Evolutionary conservation across 2,113 vertebrate species (phyloP).

Genomic region (Sapayoa aenigma): DNA sequence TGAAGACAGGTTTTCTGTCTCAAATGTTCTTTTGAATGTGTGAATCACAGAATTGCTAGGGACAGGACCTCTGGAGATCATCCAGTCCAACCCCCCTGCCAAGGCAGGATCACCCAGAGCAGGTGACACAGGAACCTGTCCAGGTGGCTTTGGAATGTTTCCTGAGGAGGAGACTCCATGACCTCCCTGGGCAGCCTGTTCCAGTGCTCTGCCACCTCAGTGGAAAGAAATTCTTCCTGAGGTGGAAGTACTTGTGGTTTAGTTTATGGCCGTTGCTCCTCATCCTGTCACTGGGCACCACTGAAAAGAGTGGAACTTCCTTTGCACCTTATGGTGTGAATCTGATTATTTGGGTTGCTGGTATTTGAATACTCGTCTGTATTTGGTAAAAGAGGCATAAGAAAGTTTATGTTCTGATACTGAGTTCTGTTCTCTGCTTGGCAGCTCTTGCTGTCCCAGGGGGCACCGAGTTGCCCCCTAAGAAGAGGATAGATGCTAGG

Average conservation of each 20-base stretch:
- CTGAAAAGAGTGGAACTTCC: background rate
- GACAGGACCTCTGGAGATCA: background rate
- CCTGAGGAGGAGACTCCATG: background rate
- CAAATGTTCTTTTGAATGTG: background rate
- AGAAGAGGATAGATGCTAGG: conserved; percentile 84
- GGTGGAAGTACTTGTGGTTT: background rate
- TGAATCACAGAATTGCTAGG: background rate
- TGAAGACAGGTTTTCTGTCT: background rate
- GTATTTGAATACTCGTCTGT: too few relatives aligned
- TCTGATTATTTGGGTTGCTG: background rate
- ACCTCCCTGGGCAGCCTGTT: background rate
- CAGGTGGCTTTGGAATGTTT: background rate
- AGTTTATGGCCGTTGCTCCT: background rate
- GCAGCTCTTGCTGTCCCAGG: conserved; percentile 87
- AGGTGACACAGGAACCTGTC: background rate
- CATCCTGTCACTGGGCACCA: background rate
- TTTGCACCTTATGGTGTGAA: background rate
- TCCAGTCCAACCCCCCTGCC: background rate
- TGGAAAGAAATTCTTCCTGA: background rate
- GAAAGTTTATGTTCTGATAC: background rate
- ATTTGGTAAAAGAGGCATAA: background rate
- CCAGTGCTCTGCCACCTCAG: background rate
- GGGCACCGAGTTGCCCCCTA: conserved; percentile 77
- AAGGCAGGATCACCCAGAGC: background rate
- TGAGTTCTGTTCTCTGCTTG: background rate